Base-by-base conservation (phyloP, 2,888 invertebrate genomes). In the Lepidonotus clava region DNA sequence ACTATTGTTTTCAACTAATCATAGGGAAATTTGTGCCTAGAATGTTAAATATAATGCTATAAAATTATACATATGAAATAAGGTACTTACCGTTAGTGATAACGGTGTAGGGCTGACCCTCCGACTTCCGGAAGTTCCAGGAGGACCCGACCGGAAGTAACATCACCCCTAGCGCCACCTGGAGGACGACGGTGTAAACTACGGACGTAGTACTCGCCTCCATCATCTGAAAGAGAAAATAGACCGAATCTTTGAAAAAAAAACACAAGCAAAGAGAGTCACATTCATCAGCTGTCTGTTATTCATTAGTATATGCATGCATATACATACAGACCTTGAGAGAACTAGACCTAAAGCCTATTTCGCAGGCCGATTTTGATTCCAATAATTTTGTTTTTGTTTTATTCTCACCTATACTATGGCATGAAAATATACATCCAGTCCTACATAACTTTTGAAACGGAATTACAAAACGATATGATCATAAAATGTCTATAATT, bases 91-190 rank as follows among this genome's bases (percentile, higher is more conserved):
- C 21, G 18, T 71, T 71, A 4, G 36, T 71, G 71, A 71, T 71
- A 21, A 71, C 38, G 5, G 71, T 71, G 71, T 71, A 71, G 21
- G 71, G 38, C 36, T 71, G 71, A 11, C 71, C 71, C 36, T 38
- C 71, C 11, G 36, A 36, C 38, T 71, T 71, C 38, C 38, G 34
- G 71, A 71, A 71, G 38, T 71, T 71, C 71, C 71, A 71, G 0
- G 71, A 71, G 2, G 71, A 71, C 21, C 71, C 71, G 6, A 71
- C 71, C 71, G 71, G 71, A 71, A 71, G 71, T 71, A 71, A n/a
- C 71, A 71, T 36, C 21, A 71, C 71, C 6, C 71, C 71, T 21
- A 71, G 71, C 36, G 36, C 71, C 71, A 71, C 71, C 71, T 71
- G 71, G 5, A 34, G 38, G 71, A n/a, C 71, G 1, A 36, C 21